Conservation (phyloP, 2,888 invertebrate species). For the Drosophila meridiana region DNA sequence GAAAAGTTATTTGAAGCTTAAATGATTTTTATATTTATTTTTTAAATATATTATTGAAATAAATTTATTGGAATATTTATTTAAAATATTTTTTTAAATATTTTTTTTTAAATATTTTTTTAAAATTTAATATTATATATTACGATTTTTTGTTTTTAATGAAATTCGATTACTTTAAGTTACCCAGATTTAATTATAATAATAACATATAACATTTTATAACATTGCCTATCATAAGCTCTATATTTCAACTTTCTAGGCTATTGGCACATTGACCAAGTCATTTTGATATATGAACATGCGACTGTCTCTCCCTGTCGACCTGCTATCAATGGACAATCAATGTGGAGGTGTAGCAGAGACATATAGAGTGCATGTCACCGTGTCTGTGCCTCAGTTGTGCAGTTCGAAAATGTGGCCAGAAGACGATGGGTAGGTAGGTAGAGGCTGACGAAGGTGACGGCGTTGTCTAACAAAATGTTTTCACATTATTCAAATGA, state of each 20-base stretch:
- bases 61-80: no score
- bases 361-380: slow-evolving; percentile 7
- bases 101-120: neutral
- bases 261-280: slow-evolving; percentile 47
- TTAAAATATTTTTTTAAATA: no score
- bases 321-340: slow-evolving; percentile 57
- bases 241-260: slow-evolving; percentile 14
- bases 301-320: slow-evolving; percentile 5
- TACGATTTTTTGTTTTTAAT: no score
- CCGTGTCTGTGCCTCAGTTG: neutral
- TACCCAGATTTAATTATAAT: neutral
- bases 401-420: slow-evolving; percentile 13
- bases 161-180: no score
- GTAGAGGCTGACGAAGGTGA: slow-evolving; percentile 4
- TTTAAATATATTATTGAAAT: neutral
- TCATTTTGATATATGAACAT: slow-evolving; percentile 8
- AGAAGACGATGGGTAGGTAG: slow-evolving; percentile 15
- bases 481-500: slow-evolving; percentile 76
- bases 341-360: slow-evolving; percentile 34
- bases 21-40: neutral
- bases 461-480: slow-evolving; percentile 64
- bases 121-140: neutral
- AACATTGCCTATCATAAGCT: neutral
- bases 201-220: neutral
- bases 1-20: neutral